Evolutionary conservation across 1,140 invertebrate genomes (phyloP).

Genomic region (Epicauta chinensis): DNA sequence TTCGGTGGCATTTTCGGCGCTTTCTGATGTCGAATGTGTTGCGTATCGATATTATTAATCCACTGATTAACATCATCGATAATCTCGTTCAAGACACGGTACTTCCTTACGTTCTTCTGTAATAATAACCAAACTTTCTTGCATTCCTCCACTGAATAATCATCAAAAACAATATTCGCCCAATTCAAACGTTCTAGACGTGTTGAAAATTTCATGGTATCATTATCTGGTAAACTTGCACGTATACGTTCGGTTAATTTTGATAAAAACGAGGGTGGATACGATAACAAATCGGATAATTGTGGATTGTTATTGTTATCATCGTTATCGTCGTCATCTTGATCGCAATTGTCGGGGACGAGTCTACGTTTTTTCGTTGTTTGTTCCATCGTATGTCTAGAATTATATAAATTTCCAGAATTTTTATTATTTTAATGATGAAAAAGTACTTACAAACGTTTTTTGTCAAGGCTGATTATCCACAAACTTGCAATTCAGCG

Average conservation of each 20-base stretch:
- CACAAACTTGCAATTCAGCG: too few species aligned
- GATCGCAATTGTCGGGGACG: background rate
- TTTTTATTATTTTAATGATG: too few species aligned
- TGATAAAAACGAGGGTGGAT: constrained; percentile 24
- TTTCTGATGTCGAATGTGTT: constrained; percentile 43
- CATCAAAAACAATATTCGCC: constrained; percentile 41
- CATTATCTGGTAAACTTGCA: constrained; percentile 20
- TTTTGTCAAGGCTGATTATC: too few species aligned
- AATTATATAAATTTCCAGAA: too few species aligned
- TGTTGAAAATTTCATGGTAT: constrained; percentile 18
- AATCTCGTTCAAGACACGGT: constrained; percentile 46
- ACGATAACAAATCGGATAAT: background rate
- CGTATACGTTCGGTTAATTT: constrained; percentile 24
- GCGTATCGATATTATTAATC: constrained; percentile 41
- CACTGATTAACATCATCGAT: constrained; percentile 46
- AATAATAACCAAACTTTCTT: constrained; percentile 43
- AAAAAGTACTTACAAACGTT: too few species aligned
- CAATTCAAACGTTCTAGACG: constrained; percentile 26
- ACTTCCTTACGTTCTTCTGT: constrained; percentile 42
- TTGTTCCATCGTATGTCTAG: too few species aligned
- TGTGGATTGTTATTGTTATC: background rate
- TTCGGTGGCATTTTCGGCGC: constrained; percentile 44
- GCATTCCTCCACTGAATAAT: constrained; percentile 44
- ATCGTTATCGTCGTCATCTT: background rate
- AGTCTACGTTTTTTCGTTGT: background rate